Evolutionary conservation across 2,113 vertebrate species (phyloP).

Genomic region (Syngnathus scovelli): DNA sequence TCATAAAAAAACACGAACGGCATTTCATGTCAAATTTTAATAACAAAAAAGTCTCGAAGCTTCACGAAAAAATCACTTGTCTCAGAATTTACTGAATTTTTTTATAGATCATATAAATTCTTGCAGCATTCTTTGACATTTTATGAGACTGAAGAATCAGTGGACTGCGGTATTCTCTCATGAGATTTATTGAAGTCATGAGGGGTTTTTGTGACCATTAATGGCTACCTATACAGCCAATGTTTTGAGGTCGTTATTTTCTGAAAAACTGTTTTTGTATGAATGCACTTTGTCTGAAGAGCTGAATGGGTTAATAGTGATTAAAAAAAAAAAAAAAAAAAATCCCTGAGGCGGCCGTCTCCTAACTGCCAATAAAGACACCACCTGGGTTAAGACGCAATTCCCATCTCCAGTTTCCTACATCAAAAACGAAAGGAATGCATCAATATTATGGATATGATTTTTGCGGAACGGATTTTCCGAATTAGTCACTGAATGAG

Average conservation of each 20-base stretch:
- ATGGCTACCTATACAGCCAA: too few relatives aligned
- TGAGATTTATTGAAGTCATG: too few relatives aligned
- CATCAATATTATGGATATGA: not conserved
- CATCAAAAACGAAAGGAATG: not conserved
- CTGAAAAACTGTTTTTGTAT: not conserved
- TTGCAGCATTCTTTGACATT: not conserved
- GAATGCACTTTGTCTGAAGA: not conserved
- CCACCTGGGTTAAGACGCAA: not conserved
- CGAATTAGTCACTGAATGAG: not conserved
- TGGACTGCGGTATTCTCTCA: not conserved
- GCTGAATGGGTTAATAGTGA: not conserved
- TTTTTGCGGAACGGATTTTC: not conserved
- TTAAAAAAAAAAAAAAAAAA: not conserved
- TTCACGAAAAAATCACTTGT: not conserved
- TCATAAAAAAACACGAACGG: not conserved
- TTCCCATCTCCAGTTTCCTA: not conserved
- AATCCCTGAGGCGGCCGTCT: not conserved
- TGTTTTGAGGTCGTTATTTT: not conserved
- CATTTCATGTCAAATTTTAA: not conserved
- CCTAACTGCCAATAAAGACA: not conserved
- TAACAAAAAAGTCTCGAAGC: too few relatives aligned
- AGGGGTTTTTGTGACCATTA: too few relatives aligned
- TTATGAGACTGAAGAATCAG: not conserved
- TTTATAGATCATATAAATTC: too few relatives aligned
- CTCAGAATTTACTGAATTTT: not conserved